These are phyloP conservation scores for Crossaster papposus DNA, from an alignment of 53 echinoderm and acorn worm species.

Conservation along the genomic window DNA sequence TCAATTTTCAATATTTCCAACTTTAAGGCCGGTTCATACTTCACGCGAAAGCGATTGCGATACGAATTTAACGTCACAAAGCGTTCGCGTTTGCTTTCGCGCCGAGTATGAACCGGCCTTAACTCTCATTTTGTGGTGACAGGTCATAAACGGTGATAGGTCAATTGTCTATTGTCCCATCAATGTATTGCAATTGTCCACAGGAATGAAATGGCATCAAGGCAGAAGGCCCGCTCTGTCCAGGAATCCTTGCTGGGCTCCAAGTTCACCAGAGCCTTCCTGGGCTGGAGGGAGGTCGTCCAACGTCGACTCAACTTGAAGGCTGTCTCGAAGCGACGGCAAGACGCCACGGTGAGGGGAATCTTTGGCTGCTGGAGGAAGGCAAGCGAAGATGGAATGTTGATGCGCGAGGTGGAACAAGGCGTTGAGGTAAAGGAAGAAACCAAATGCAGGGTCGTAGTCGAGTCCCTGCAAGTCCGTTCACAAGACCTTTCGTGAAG, in stretches of 20 bases:
- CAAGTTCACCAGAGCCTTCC: slow-evolving; percentile 40
- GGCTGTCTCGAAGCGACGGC: background rate
- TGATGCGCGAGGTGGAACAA: slow-evolving; percentile 34
- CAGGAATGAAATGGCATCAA: slow-evolving; percentile 1
- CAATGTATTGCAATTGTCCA: background rate
- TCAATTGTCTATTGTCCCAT: no score
- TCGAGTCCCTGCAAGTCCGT: no score
- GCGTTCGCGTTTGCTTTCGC: no score
- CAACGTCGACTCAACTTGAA: slow-evolving; percentile 1
- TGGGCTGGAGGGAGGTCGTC: slow-evolving; percentile 42
- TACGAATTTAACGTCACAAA: no score
- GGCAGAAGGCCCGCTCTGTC: slow-evolving; percentile 13
- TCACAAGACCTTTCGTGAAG: no score
- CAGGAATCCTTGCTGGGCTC: slow-evolving; percentile 16
- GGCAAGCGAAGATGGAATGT: slow-evolving; percentile 21
- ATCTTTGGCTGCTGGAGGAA: slow-evolving; percentile 46
- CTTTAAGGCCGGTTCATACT: no score
- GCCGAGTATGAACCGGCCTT: no score
- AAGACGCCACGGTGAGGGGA: background rate
- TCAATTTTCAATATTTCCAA: no score
- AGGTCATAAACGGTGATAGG: no score
- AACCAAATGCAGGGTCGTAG: no score
- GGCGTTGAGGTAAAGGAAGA: slow-evolving; percentile 62
- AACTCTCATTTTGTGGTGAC: no score
- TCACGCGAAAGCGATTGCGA: no score